These are phyloP conservation scores for Lacerta bilineata DNA, from an alignment of 2,797 vertebrate genomes.

Conservation along the genomic window DNA sequence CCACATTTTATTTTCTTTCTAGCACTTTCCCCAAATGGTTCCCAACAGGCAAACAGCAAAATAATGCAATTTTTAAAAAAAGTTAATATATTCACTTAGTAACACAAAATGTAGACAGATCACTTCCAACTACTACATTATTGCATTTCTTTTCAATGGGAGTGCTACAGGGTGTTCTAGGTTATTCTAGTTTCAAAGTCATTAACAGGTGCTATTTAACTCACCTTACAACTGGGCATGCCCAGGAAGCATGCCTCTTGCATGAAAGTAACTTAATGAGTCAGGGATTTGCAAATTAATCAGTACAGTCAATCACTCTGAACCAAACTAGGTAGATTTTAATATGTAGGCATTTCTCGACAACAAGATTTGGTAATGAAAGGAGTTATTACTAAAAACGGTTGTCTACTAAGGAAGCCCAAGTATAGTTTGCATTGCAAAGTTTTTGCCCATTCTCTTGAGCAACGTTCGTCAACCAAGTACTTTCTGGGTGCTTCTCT, in stretches of 20 bases:
- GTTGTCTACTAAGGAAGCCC: background rate
- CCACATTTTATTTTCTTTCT: background rate
- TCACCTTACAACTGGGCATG: slow-evolving; percentile 8
- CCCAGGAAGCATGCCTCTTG: slow-evolving; percentile 43
- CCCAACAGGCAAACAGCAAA: too few relatives aligned
- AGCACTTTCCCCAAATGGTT: too few relatives aligned
- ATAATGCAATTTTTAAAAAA: too few relatives aligned
- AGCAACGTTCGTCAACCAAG: too few relatives aligned
- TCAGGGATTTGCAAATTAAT: slow-evolving; percentile 20
- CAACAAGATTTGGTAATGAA: background rate
- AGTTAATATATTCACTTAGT: background rate
- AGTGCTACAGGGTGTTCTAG: accelerated
- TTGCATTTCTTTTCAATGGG: background rate
- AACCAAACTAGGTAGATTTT: background rate
- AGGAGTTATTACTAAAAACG: background rate
- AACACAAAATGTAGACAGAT: background rate
- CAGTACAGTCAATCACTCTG: background rate
- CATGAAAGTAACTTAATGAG: background rate
- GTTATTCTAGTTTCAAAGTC: background rate
- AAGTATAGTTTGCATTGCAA: background rate
- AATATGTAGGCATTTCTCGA: background rate
- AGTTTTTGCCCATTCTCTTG: background rate
- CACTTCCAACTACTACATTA: background rate
- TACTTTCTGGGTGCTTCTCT: too few relatives aligned
- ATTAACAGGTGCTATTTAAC: background rate